A percentile compares a stretch with the other conserved stretches of the same genome.
Evolutionary conservation across 2,888 invertebrate species (phyloP).

Genomic region (Cheilosia pagana): DNA sequence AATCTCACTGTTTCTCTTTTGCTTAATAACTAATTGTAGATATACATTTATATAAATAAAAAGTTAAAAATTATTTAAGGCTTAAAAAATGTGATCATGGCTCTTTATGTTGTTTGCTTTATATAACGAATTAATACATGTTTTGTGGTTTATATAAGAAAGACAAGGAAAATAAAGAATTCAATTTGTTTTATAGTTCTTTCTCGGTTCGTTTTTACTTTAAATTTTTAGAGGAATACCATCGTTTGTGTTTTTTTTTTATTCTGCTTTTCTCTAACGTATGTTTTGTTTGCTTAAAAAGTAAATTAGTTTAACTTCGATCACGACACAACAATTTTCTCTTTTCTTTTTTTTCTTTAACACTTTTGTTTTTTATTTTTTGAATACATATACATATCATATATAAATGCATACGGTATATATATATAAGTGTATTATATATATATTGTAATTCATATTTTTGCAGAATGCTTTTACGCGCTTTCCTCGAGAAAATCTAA

Average conservation of each 20-base stretch:
- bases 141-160: conserved; percentile 26
- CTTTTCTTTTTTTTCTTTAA: conserved; percentile 60
- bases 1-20: conserved; percentile 34
- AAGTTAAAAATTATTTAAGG: conserved; percentile 52
- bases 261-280: conserved; percentile 41
- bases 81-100: conserved; percentile 71
- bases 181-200: conserved; percentile 78
- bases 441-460: conserved; percentile 33
- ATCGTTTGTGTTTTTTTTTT: conserved; percentile 30
- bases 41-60: conserved; percentile 59
- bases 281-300: conserved; percentile 75
- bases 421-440: conserved; percentile 16
- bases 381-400: conserved; percentile 40
- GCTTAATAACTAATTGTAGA: conserved; percentile 8
- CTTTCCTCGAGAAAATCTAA: conserved; percentile 10
- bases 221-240: conserved; percentile 49
- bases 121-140: conserved; percentile 30
- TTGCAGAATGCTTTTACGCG: conserved; percentile 2
- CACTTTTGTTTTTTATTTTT: conserved; percentile 48
- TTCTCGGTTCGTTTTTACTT: conserved; percentile 77
- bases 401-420: conserved; percentile 40
- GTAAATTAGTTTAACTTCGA: conserved; percentile 77
- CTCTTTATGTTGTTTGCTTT: conserved; percentile 76
- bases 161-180: conserved; percentile 77
- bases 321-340: conserved; percentile 75